phyloP scores from a whole-genome alignment of 2,888 invertebrate species.

The Antheraea yamamai region DNA sequence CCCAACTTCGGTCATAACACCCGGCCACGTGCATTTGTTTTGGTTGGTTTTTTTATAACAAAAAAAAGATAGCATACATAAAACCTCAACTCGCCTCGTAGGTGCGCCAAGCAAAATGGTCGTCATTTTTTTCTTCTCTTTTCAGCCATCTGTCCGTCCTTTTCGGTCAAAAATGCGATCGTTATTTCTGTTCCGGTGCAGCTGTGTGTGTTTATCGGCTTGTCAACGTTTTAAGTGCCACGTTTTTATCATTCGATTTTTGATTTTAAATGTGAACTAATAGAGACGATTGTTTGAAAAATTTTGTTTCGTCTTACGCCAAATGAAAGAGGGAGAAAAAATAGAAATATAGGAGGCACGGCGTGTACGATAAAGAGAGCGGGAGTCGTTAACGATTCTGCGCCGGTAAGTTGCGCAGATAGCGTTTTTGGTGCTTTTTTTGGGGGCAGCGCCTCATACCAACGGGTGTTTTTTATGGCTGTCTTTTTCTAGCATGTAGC shows the following conservation, averaged over 20 bases:
- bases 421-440: conserved; percentile 83
- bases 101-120: conserved; percentile 81
- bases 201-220: conserved; percentile 74
- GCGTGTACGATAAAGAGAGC: conserved; percentile 81
- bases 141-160: conserved; percentile 82
- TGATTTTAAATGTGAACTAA: conserved; percentile 19
- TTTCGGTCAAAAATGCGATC: conserved; percentile 83
- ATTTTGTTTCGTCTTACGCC: conserved; percentile 67
- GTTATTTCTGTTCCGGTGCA: conserved; percentile 82
- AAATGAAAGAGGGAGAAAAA: conserved; percentile 76
- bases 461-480: conserved; percentile 78
- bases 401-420: conserved; percentile 83
- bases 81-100: conserved; percentile 66
- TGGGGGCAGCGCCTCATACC: conserved; percentile 81
- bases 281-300: conserved; percentile 42
- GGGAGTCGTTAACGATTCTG: conserved; percentile 83
- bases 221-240: conserved; percentile 61
- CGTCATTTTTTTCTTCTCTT: conserved; percentile 82
- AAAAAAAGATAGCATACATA: conserved; percentile 78
- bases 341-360: conserved; percentile 82
- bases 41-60: conserved; percentile 75
- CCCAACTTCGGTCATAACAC: conserved; percentile 78
- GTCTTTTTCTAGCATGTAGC: conserved; percentile 77
- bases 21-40: conserved; percentile 82
- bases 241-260: conserved; percentile 32